Percentiles rank a stretch among this genome's conserved stretches.
Conservation (phyloP, 2,113 vertebrate genomes). For the Pseudopodoces humilis region DNA sequence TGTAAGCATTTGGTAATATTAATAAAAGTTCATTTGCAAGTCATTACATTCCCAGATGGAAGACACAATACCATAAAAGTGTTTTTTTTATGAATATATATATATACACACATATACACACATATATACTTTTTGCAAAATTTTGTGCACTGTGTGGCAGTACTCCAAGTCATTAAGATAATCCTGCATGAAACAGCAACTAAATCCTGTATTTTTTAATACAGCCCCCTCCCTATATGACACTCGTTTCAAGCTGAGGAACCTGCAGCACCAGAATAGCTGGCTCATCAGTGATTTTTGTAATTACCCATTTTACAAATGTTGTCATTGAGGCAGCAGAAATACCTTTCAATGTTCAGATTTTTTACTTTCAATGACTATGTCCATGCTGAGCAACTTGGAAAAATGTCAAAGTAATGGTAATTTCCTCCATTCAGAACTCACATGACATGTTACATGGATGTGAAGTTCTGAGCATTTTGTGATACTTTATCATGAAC, state of each 20-base stretch:
- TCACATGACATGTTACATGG: fast-evolving
- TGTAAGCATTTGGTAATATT: not conserved
- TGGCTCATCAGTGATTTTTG: not conserved
- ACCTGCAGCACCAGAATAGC: not conserved
- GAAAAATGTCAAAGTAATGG: not conserved
- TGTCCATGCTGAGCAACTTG: not conserved
- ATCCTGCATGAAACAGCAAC: not conserved
- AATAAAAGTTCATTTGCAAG: not conserved
- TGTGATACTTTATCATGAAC: not conserved
- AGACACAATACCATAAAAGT: not conserved
- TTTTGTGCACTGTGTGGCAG: not conserved
- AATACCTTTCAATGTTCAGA: not conserved
- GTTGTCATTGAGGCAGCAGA: not conserved
- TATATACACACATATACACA: not conserved
- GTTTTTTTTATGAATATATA: not conserved
- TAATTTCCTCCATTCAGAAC: not conserved
- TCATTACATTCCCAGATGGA: not conserved
- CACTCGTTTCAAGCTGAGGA: not conserved
- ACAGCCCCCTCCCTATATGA: not conserved
- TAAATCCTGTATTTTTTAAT: not conserved
- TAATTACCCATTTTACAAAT: not conserved
- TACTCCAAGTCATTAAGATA: not conserved
- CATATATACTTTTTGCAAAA: not conserved
- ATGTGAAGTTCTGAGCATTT: not conserved
- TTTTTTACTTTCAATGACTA: not conserved